Evolutionary conservation across 2,113 vertebrate genomes (phyloP).

Genomic region (Oryzias celebensis): DNA sequence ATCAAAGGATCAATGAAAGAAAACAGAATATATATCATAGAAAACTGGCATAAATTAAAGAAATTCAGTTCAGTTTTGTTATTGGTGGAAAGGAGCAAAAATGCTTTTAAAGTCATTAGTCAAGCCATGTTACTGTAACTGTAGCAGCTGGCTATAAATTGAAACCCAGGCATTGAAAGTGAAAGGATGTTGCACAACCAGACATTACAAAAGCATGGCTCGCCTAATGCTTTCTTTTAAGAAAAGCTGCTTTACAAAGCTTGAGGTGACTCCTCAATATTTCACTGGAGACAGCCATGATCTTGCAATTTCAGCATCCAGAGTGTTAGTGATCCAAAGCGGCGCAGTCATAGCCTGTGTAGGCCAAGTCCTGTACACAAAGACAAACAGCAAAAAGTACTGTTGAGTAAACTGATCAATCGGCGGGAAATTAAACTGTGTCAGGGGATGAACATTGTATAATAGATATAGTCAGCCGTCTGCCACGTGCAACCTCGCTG

Average conservation of each 20-base stretch:
- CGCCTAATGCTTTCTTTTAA: background rate
- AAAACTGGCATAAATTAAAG: too few species aligned
- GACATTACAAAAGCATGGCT: background rate
- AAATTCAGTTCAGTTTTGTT: too few species aligned
- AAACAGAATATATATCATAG: too few species aligned
- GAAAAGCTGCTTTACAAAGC: background rate
- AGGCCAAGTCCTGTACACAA: constrained; percentile 62
- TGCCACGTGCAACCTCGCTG: too few species aligned
- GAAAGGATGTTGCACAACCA: background rate
- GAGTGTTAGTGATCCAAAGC: constrained; percentile 35
- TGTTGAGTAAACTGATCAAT: background rate
- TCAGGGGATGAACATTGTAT: too few species aligned
- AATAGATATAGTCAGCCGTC: too few species aligned
- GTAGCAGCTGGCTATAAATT: too few species aligned
- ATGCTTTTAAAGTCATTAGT: too few species aligned
- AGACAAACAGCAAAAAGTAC: background rate
- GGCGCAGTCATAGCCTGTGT: constrained; percentile 59
- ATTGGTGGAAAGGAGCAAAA: too few species aligned
- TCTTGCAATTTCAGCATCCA: constrained; percentile 7
- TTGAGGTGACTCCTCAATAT: background rate
- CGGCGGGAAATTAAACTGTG: too few species aligned
- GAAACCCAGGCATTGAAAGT: background rate
- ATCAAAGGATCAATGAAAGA: too few species aligned
- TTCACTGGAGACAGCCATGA: background rate
- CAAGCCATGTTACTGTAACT: too few species aligned